Percentiles rank a stretch among this genome's conserved stretches.
phyloP scores from a whole-genome alignment of 1,140 invertebrate species.

The Mya arenaria region DNA sequence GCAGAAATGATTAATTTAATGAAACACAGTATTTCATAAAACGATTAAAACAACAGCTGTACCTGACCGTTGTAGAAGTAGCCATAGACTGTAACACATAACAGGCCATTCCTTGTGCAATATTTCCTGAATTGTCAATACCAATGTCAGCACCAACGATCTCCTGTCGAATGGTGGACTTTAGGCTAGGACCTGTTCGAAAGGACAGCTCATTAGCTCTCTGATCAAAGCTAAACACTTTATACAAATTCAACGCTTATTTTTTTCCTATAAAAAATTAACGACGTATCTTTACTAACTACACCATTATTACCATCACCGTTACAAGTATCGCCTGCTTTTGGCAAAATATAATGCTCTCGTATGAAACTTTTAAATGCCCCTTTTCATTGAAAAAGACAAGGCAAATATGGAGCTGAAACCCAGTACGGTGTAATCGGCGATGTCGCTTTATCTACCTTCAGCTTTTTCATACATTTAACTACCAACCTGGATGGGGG shows the following conservation, averaged over 20 bases:
- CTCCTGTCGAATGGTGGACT: background rate
- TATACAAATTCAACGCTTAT: background rate
- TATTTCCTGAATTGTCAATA: background rate
- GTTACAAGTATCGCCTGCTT: background rate
- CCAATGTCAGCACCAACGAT: background rate
- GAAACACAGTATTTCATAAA: background rate
- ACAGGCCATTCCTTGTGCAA: background rate
- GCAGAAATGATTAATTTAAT: background rate
- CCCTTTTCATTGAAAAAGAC: background rate
- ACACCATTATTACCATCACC: constrained; percentile 1
- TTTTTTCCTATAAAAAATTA: background rate
- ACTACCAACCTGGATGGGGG: constrained; percentile 20
- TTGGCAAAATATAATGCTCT: background rate
- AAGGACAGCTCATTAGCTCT: background rate
- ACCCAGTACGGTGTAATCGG: constrained; percentile 17
- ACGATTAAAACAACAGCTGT: background rate
- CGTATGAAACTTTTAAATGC: background rate
- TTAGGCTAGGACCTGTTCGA: constrained; percentile 26
- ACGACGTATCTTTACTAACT: background rate
- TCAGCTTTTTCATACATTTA: constrained; percentile 21
- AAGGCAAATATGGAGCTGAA: constrained; percentile 25
- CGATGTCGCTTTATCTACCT: constrained; percentile 1
- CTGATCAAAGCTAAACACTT: background rate
- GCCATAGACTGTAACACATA: constrained; percentile 4
- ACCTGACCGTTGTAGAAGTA: background rate